Conservation (phyloP, 2,113 vertebrate species). For the Lepisosteus oculatus region DNA sequence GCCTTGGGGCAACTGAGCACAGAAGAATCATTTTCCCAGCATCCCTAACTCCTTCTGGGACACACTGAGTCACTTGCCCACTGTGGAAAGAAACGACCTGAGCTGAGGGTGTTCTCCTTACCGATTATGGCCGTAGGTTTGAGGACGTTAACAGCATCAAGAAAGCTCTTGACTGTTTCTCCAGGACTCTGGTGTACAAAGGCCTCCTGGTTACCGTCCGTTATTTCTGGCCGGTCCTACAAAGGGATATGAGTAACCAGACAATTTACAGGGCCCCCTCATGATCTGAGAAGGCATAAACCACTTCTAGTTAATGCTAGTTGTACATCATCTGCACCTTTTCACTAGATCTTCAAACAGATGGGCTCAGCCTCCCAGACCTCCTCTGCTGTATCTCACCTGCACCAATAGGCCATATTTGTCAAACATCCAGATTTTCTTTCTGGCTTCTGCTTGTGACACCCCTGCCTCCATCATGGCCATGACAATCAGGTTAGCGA, state of each 20-base stretch:
- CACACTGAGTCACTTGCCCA: too few species aligned
- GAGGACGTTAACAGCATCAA: constrained; percentile 85
- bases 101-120: constrained; percentile 41
- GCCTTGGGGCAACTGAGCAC: too few species aligned
- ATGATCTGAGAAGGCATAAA: too few species aligned
- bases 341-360: too few species aligned
- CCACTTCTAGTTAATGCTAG: too few species aligned
- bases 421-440: constrained; percentile 93
- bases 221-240: constrained; percentile 72
- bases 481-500: constrained; percentile 95
- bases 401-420: constrained; percentile 83
- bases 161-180: constrained; percentile 68
- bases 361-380: neutral
- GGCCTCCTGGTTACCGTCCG: constrained; percentile 78
- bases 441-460: constrained; percentile 71
- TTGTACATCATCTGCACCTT: too few species aligned
- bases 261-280: too few species aligned
- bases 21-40: too few species aligned
- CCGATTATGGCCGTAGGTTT: constrained; percentile 89
- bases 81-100: too few species aligned
- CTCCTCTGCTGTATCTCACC: constrained; percentile 55
- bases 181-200: constrained; percentile 78
- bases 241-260: constrained; percentile 5
- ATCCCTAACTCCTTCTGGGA: too few species aligned
- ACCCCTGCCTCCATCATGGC: constrained; percentile 83